Conservation (phyloP, 2,888 invertebrate species). For the Spisula subtruncata region DNA sequence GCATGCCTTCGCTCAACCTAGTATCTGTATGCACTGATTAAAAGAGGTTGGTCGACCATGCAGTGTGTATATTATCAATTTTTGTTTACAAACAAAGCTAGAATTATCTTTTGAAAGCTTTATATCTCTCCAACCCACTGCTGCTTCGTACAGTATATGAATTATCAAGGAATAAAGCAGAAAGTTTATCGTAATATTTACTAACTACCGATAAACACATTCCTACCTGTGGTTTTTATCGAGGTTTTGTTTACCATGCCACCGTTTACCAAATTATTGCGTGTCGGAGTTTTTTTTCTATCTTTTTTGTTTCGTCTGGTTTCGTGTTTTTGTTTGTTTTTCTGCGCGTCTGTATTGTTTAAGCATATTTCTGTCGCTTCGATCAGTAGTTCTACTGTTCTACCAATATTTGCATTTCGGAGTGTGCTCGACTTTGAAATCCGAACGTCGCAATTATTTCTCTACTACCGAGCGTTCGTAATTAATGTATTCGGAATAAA, state of each 20-base stretch:
- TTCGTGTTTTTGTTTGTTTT: not conserved
- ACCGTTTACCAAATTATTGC: not conserved
- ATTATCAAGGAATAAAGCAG: not conserved
- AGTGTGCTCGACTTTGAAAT: constrained; percentile 1
- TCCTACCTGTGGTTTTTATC: constrained; percentile 1
- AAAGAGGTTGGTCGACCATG: too few relatives aligned
- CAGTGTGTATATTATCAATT: too few relatives aligned
- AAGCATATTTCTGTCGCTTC: not conserved
- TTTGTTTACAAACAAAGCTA: too few relatives aligned
- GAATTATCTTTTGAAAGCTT: not conserved
- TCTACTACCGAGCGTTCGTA: not conserved
- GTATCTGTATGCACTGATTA: too few relatives aligned
- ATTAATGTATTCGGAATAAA: not conserved
- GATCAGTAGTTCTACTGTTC: not conserved
- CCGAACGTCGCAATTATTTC: not conserved
- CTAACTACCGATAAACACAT: not conserved
- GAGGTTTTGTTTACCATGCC: not conserved
- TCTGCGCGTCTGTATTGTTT: not conserved
- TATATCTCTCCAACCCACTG: not conserved
- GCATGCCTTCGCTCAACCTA: too few relatives aligned
- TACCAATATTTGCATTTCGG: not conserved
- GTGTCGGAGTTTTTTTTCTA: not conserved
- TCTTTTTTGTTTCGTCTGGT: constrained; percentile 1
- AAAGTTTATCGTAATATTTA: not conserved
- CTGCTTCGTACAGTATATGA: not conserved